These are phyloP conservation scores for Eulemur albifrons DNA, from an alignment of 2,797 vertebrate genomes.

Conservation along the genomic window DNA sequence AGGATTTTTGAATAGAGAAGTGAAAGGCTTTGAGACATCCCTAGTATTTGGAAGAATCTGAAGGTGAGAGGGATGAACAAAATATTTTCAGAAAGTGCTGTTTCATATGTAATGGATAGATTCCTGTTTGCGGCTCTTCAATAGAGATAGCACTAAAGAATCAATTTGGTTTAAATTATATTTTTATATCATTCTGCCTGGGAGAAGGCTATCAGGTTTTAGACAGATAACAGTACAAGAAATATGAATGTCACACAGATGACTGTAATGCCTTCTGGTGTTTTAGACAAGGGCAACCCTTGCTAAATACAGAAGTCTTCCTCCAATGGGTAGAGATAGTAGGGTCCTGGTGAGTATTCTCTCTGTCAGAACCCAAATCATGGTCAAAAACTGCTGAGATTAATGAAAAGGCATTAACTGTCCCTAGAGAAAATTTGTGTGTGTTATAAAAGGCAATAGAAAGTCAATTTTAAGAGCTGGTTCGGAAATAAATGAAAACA, in stretches of 20 bases:
- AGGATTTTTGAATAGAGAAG: constrained; percentile 32
- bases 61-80: background rate
- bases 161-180: constrained; percentile 31
- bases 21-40: background rate
- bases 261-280: background rate
- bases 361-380: background rate
- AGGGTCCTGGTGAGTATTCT: background rate
- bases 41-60: background rate
- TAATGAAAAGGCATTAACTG: constrained; percentile 29
- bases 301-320: background rate
- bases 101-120: background rate
- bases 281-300: background rate
- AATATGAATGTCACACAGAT: background rate
- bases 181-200: constrained; percentile 14
- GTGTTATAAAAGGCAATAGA: constrained; percentile 31
- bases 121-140: background rate
- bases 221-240: constrained; percentile 18
- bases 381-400: constrained; percentile 20
- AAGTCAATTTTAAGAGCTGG: constrained; percentile 43
- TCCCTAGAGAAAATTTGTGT: background rate
- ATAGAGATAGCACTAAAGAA: background rate
- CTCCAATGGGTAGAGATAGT: background rate
- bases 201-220: background rate
- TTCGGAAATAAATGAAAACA: constrained; percentile 53
- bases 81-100: constrained; percentile 2